phyloP scores from a whole-genome alignment of 2,113 vertebrate species.

The Acrocephalus kingi region DNA sequence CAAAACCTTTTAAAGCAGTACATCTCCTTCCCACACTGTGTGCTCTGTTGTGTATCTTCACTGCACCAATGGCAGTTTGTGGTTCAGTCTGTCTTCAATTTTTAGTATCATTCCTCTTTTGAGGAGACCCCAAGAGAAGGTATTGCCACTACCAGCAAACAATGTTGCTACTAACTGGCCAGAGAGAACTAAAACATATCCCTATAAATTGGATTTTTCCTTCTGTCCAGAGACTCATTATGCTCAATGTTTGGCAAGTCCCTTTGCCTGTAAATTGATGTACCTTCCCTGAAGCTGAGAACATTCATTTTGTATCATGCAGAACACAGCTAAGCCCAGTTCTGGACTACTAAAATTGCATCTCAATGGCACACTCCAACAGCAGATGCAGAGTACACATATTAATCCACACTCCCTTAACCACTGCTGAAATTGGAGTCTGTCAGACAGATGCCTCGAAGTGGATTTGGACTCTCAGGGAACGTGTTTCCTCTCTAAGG shows the following conservation, averaged over 20 bases:
- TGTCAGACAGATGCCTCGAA: slow-evolving; percentile 7
- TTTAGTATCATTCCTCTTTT: slow-evolving; percentile 34
- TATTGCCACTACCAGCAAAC: background rate
- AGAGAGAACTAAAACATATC: slow-evolving; percentile 42
- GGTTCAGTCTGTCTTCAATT: slow-evolving; percentile 58
- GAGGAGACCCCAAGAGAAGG: slow-evolving; percentile 24
- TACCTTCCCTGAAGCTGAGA: slow-evolving; percentile 49
- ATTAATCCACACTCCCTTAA: background rate
- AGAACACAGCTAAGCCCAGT: background rate
- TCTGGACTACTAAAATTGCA: background rate
- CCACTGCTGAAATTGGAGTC: slow-evolving; percentile 34
- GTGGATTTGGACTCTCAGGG: slow-evolving; percentile 27
- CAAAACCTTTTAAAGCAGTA: background rate
- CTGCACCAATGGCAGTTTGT: background rate
- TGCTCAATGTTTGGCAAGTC: slow-evolving; percentile 54
- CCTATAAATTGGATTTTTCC: slow-evolving; percentile 62
- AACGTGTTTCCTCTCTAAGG: slow-evolving; percentile 61
- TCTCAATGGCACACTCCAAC: background rate
- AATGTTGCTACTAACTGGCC: slow-evolving; percentile 10
- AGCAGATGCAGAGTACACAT: background rate
- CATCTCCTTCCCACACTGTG: background rate
- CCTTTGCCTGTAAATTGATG: slow-evolving; percentile 31
- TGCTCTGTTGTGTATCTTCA: background rate
- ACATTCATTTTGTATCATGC: slow-evolving; percentile 26
- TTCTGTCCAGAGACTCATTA: slow-evolving; percentile 54